These are phyloP conservation scores for Drosophila niveifrons DNA, from an alignment of 2,888 invertebrate genomes.

Conservation along the genomic window DNA sequence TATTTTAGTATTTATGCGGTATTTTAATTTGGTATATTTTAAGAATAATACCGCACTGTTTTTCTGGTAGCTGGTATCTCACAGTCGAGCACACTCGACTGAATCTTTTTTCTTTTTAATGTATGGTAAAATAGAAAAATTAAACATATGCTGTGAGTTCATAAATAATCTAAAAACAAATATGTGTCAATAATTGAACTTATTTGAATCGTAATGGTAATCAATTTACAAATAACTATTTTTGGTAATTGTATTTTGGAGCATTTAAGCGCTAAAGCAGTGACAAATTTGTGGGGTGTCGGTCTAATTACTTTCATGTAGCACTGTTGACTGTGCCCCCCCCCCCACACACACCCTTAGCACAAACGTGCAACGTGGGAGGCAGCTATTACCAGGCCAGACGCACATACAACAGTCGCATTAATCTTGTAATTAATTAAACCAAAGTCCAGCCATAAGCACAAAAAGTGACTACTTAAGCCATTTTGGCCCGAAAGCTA, in stretches of 20 bases:
- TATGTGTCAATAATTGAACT: not conserved
- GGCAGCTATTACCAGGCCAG: conserved; percentile 47
- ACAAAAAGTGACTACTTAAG: conserved; percentile 82
- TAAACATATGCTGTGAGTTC: not conserved
- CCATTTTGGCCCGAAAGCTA: conserved; percentile 77
- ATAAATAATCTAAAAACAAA: too few relatives aligned
- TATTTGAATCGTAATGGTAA: not conserved
- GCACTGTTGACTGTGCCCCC: conserved; percentile 37
- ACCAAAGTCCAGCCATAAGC: conserved; percentile 81
- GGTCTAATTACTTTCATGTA: conserved; percentile 63
- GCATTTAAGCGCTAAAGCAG: conserved; percentile 7
- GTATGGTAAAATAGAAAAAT: not conserved
- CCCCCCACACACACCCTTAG: conserved; percentile 45
- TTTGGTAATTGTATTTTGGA: not conserved
- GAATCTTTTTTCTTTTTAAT: too few relatives aligned
- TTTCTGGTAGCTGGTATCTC: too few relatives aligned
- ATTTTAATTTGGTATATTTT: too few relatives aligned
- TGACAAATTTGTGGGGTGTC: conserved; percentile 65
- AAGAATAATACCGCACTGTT: too few relatives aligned
- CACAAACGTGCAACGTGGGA: conserved; percentile 33
- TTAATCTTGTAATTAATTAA: conserved; percentile 81
- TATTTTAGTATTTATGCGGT: too few relatives aligned
- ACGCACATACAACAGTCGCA: conserved; percentile 53
- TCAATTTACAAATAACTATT: not conserved
- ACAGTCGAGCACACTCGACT: too few relatives aligned